Conservation (phyloP, 2,113 vertebrate genomes). For the Podocnemis expansa region DNA sequence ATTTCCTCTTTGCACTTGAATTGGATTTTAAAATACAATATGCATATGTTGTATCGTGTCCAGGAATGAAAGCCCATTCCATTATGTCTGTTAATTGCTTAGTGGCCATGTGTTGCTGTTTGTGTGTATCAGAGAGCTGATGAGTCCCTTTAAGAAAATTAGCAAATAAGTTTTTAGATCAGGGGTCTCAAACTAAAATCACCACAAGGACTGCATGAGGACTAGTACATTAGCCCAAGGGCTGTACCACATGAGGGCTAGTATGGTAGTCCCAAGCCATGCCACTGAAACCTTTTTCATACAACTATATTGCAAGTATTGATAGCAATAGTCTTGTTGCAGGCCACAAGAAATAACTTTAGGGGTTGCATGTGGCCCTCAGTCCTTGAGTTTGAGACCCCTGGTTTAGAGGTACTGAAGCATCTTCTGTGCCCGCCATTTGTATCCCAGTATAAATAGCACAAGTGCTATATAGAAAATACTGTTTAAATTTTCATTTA, state of each 20-base stretch:
- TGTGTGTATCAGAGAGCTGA: fast-evolving
- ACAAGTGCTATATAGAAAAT: not conserved
- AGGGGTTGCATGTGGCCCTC: too few relatives aligned
- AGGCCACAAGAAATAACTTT: too few relatives aligned
- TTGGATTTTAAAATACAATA: not conserved
- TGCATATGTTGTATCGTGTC: fast-evolving
- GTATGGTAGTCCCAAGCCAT: too few relatives aligned
- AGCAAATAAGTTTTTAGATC: too few relatives aligned
- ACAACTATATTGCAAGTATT: too few relatives aligned
- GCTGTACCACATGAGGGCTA: too few relatives aligned
- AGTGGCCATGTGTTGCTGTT: not conserved
- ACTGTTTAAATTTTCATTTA: not conserved
- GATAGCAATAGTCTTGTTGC: too few relatives aligned
- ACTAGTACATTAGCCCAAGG: too few relatives aligned
- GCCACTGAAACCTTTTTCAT: too few relatives aligned
- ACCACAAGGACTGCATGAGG: too few relatives aligned
- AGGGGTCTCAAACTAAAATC: too few relatives aligned
- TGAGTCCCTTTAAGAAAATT: not conserved
- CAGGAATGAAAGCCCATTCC: not conserved
- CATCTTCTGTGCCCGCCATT: fast-evolving
- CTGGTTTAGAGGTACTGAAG: not conserved
- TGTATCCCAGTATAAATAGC: not conserved
- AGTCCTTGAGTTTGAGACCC: too few relatives aligned
- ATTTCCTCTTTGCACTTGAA: not conserved
- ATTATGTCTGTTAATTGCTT: fast-evolving